These are phyloP conservation scores for Dione juno DNA, from an alignment of 2,888 invertebrate species.

Conservation along the genomic window DNA sequence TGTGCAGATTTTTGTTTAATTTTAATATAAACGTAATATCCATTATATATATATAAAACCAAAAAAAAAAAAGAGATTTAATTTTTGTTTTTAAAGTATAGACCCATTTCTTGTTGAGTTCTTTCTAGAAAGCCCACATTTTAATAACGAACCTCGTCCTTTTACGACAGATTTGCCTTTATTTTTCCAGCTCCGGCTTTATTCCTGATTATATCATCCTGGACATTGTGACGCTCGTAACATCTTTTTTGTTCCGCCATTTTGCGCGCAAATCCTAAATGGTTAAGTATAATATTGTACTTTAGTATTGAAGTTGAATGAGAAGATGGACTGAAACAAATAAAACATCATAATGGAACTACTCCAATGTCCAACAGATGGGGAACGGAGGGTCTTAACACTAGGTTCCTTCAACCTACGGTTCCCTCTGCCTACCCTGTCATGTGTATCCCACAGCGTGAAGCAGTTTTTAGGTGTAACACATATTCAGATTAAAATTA, in stretches of 20 bases:
- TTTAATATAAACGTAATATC: too few relatives aligned
- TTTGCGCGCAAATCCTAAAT: slow-evolving; percentile 41
- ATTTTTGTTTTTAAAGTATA: too few relatives aligned
- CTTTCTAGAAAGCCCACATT: slow-evolving; percentile 40
- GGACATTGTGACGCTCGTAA: slow-evolving; percentile 47
- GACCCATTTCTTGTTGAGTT: slow-evolving; percentile 31
- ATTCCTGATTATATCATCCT: slow-evolving; percentile 48
- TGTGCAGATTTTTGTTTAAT: too few relatives aligned
- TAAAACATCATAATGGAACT: not conserved
- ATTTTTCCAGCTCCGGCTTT: slow-evolving; percentile 44
- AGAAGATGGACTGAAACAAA: slow-evolving; percentile 8
- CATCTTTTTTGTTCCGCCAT: slow-evolving; percentile 42
- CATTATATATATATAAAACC: too few relatives aligned
- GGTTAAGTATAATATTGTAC: slow-evolving; percentile 33
- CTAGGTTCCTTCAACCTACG: too few relatives aligned
- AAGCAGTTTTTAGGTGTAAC: too few relatives aligned
- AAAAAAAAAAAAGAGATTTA: too few relatives aligned
- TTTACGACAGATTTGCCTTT: slow-evolving; percentile 47
- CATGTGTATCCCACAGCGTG: too few relatives aligned
- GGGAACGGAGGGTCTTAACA: too few relatives aligned
- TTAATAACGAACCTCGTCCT: slow-evolving; percentile 46
- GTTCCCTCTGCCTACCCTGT: too few relatives aligned
- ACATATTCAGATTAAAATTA: too few relatives aligned
- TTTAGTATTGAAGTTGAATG: slow-evolving; percentile 30
- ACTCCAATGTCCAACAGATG: too few relatives aligned